Evolutionary conservation across 2,797 vertebrate species (phyloP).

Genomic region (Eulemur albifrons): DNA sequence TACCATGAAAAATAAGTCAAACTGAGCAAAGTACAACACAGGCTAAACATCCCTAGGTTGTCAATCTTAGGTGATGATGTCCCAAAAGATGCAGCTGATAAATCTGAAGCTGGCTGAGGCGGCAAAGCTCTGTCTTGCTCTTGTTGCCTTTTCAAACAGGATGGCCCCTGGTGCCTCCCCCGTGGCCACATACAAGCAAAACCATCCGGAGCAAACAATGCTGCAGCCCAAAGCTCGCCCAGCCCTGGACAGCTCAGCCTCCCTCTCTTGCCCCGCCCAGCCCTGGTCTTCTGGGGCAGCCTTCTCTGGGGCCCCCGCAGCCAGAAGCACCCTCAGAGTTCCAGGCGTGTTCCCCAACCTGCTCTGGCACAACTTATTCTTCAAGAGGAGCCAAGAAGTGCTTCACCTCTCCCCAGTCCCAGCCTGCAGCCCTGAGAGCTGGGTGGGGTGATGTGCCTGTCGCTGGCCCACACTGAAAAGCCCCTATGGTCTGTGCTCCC

Average conservation of each 20-base stretch:
- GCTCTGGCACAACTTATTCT: neutral
- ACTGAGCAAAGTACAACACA: neutral
- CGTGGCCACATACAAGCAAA: neutral
- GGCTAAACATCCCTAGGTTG: neutral
- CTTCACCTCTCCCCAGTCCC: neutral
- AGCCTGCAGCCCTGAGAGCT: too few relatives aligned
- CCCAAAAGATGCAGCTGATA: neutral
- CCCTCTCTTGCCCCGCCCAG: neutral
- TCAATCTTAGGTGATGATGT: neutral
- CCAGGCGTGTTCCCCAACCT: neutral
- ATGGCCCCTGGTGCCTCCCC: neutral
- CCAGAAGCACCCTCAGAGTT: neutral
- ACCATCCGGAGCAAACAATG: neutral
- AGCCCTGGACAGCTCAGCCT: neutral
- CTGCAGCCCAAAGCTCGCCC: neutral
- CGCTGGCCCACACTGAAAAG: neutral
- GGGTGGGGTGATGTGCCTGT: accelerated
- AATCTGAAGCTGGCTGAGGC: neutral
- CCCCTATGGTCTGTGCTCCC: neutral
- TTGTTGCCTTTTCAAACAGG: neutral
- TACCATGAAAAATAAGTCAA: constrained; percentile 25
- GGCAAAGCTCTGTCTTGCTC: neutral
- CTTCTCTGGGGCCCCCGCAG: neutral
- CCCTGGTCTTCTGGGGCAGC: too few relatives aligned
- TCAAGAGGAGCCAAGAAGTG: neutral